A percentile compares a stretch with the other conserved stretches of the same genome.
These are phyloP conservation scores for Tangara arthus DNA, from an alignment of 2,797 vertebrate genomes.

Conservation along the genomic window DNA sequence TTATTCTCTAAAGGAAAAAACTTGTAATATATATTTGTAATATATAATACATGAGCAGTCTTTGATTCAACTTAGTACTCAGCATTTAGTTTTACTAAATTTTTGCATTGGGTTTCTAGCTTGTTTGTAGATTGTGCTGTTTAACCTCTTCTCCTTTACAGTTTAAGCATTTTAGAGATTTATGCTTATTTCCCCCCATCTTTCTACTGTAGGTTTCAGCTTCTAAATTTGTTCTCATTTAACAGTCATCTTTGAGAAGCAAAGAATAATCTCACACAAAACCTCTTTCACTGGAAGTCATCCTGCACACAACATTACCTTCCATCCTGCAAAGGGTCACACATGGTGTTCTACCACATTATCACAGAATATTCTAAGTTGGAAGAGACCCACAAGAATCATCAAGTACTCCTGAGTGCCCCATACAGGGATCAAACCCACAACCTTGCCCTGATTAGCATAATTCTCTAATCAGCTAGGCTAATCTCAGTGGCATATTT, in stretches of 20 bases:
- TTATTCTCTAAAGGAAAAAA: neutral
- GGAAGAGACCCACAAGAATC: no score
- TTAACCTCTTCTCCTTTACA: neutral
- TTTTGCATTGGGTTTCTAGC: neutral
- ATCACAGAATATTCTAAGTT: neutral
- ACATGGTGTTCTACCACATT: neutral
- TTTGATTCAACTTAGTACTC: neutral
- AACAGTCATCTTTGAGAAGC: neutral
- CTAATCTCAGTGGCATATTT: neutral
- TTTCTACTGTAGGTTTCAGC: neutral
- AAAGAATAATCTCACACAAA: neutral
- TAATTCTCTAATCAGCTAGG: neutral
- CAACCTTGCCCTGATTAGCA: neutral
- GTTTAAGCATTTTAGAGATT: neutral
- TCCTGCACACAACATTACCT: neutral
- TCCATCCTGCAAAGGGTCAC: neutral
- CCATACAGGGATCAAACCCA: neutral
- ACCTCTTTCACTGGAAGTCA: neutral
- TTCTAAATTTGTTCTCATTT: neutral
- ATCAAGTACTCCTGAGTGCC: fast-evolving
- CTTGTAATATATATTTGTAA: neutral
- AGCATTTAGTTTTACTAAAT: neutral
- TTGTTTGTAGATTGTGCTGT: neutral
- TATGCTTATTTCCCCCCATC: fast-evolving
- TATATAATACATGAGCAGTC: neutral